Evolutionary conservation across 2,797 vertebrate species (phyloP).

Genomic region (Mus spretus): DNA sequence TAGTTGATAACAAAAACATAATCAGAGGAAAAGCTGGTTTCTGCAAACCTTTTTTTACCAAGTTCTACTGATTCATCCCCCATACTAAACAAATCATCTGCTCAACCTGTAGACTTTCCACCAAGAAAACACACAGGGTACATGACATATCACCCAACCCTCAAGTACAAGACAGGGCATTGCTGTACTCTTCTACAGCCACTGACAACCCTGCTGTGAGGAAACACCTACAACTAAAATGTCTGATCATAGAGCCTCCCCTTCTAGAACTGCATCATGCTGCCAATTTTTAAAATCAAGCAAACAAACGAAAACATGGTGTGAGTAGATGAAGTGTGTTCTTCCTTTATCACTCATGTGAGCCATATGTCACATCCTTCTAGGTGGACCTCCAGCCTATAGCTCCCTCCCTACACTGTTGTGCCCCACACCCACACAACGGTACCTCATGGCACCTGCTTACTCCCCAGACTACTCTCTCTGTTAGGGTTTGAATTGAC

Average conservation of each 20-base stretch:
- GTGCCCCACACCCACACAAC: neutral
- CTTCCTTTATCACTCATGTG: too few species aligned
- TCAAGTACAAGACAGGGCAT: neutral
- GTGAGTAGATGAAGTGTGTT: neutral
- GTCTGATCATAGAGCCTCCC: too few species aligned
- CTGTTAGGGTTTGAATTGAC: neutral
- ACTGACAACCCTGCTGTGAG: neutral
- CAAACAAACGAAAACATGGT: neutral
- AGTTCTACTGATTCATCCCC: neutral
- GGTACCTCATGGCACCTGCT: neutral
- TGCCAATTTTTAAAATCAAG: neutral
- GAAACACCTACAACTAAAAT: neutral
- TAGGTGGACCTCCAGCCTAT: neutral
- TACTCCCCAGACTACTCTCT: fast-evolving
- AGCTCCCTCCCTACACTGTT: neutral
- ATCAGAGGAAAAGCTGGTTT: neutral
- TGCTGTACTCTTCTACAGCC: fast-evolving
- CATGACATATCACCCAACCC: fast-evolving
- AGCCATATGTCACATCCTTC: neutral
- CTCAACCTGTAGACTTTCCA: neutral
- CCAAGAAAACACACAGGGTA: neutral
- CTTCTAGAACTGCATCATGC: neutral
- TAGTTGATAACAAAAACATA: neutral
- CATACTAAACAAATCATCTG: neutral
- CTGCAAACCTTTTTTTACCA: neutral